A percentile compares a stretch with the other conserved stretches of the same genome.
phyloP scores from a whole-genome alignment of 2,888 invertebrate species.

The Schrankia costaestrigalis region DNA sequence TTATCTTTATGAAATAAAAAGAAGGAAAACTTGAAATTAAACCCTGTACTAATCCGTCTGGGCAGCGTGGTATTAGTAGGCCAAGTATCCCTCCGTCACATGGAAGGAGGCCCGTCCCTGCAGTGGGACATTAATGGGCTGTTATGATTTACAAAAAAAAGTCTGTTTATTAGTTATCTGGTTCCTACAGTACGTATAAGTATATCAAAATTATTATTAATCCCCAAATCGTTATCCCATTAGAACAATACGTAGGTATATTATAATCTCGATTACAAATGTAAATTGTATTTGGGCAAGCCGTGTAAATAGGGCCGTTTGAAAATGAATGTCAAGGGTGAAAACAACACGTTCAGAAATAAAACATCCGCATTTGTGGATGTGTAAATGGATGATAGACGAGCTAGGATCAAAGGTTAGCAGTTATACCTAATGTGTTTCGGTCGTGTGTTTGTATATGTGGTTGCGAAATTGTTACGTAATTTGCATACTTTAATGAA shows the following conservation, averaged over 20 bases:
- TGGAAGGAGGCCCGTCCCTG: no score
- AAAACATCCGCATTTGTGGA: slow-evolving; percentile 31
- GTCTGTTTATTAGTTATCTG: no score
- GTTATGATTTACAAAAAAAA: no score
- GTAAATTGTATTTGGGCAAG: slow-evolving; percentile 41
- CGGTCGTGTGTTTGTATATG: not conserved
- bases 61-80: no score
- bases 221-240: slow-evolving; percentile 34
- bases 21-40: no score
- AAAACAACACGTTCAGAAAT: slow-evolving; percentile 31
- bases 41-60: no score
- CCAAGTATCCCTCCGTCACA: no score
- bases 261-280: slow-evolving; percentile 38
- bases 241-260: slow-evolving; percentile 35
- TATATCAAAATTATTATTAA: no score
- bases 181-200: no score
- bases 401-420: slow-evolving; percentile 31
- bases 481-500: slow-evolving; percentile 26
- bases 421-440: slow-evolving; percentile 19
- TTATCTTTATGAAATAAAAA: no score
- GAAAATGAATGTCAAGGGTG: slow-evolving; percentile 45
- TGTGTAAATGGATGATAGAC: slow-evolving; percentile 23
- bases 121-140: no score
- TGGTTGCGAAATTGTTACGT: slow-evolving; percentile 9
- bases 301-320: slow-evolving; percentile 24